Evolutionary conservation across 2,797 vertebrate genomes (phyloP).

Genomic region (Hypotaenidia philippensis): DNA sequence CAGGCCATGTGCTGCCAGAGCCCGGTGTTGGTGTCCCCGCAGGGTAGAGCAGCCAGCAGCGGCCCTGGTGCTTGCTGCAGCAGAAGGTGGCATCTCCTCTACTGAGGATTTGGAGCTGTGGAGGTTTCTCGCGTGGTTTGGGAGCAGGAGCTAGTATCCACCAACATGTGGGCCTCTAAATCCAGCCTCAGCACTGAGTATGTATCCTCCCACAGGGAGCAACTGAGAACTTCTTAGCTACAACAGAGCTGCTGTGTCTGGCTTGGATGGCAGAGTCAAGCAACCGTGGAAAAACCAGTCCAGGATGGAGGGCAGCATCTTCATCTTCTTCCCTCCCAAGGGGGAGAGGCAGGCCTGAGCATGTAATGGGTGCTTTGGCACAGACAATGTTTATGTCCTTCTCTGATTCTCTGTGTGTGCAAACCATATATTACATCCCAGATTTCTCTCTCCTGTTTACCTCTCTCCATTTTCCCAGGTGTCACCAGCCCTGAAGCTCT

Average conservation of each 20-base stretch:
- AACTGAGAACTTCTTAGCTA: fast-evolving
- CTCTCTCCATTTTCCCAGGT: not conserved
- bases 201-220: not conserved
- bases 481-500: not conserved
- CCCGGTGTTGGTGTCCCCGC: fast-evolving
- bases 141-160: not conserved
- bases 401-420: not conserved
- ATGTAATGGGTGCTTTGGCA: not conserved
- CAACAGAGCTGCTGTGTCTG: not conserved
- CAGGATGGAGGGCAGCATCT: not conserved
- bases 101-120: fast-evolving
- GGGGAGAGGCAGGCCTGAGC: not conserved
- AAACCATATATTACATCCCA: not conserved
- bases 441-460: not conserved
- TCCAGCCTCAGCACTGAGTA: not conserved
- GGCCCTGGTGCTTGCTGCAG: not conserved
- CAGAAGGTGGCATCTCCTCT: fast-evolving
- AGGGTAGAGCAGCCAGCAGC: not conserved
- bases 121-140: not conserved
- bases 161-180: not conserved
- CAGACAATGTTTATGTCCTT: not conserved
- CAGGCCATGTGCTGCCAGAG: fast-evolving
- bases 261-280: not conserved
- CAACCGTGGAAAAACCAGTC: not conserved
- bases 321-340: not conserved